phyloP scores from a whole-genome alignment of 2,888 invertebrate species.

The Amphipoea lucens region DNA sequence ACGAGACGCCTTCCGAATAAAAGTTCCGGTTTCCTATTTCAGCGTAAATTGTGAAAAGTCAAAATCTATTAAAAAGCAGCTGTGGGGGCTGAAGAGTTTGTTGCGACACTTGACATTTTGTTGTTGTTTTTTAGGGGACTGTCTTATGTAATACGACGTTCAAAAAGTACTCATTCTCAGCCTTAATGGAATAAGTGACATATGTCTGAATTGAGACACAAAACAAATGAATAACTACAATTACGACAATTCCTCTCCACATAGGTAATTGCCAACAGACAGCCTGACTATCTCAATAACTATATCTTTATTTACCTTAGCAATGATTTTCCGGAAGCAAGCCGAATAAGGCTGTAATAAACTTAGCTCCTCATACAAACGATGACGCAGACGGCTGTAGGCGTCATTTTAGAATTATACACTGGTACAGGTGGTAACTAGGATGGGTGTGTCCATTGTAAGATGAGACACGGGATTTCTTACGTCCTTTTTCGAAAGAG shows the following conservation, averaged over 20 bases:
- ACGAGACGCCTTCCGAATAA: no score
- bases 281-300: conserved; percentile 10
- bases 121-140: background rate
- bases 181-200: no score
- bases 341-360: conserved; percentile 39
- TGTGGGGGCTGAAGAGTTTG: background rate
- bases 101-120: background rate
- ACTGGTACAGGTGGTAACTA: conserved; percentile 52
- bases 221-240: background rate
- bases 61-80: background rate
- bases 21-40: background rate
- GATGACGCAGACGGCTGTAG: conserved; percentile 43
- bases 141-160: background rate
- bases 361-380: conserved; percentile 46
- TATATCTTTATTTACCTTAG: conserved; percentile 16
- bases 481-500: background rate
- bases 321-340: conserved; percentile 43
- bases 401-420: conserved; percentile 46
- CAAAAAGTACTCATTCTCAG: background rate
- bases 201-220: background rate
- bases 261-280: background rate
- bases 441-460: conserved; percentile 11
- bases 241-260: background rate
- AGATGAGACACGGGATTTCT: background rate
- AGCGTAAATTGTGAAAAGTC: background rate